Conservation (phyloP, 2,113 vertebrate species). For the Scopus umbretta region DNA sequence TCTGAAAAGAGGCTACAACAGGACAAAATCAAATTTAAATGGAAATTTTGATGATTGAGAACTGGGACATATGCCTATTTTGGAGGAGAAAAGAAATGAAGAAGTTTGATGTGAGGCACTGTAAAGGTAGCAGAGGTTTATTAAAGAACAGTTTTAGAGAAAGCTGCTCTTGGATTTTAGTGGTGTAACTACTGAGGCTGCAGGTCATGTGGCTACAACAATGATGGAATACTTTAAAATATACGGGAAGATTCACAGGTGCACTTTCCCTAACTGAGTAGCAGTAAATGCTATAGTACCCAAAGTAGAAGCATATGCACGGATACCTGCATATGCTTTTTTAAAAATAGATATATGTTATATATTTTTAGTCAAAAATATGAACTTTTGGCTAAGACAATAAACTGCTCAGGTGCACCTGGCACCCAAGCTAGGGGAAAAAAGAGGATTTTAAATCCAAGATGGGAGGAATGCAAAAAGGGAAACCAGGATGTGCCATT, state of each 20-base stretch:
- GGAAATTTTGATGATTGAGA: not conserved
- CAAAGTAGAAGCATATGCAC: not conserved
- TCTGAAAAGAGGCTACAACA: not conserved
- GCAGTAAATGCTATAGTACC: not conserved
- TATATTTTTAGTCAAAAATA: not conserved
- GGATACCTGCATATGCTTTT: not conserved
- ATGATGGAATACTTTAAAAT: not conserved
- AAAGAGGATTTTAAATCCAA: not conserved
- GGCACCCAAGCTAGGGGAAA: not conserved
- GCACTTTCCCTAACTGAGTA: not conserved
- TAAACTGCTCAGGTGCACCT: not conserved
- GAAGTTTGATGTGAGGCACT: not conserved
- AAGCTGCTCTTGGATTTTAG: not conserved
- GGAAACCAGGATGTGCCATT: not conserved
- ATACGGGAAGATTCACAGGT: not conserved
- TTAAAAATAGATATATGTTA: not conserved
- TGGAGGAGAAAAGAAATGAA: not conserved
- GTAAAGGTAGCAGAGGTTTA: not conserved
- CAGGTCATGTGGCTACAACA: not conserved
- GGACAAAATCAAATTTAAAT: not conserved
- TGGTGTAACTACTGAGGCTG: not conserved
- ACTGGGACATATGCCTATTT: not conserved
- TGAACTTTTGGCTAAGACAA: not conserved
- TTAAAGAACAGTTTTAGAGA: not conserved
- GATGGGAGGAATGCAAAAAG: not conserved